Evolutionary conservation across 2,888 invertebrate species (phyloP), one percentile per base, ranked within the genome.

Genomic region (Kryphioiulus occultus): DNA sequence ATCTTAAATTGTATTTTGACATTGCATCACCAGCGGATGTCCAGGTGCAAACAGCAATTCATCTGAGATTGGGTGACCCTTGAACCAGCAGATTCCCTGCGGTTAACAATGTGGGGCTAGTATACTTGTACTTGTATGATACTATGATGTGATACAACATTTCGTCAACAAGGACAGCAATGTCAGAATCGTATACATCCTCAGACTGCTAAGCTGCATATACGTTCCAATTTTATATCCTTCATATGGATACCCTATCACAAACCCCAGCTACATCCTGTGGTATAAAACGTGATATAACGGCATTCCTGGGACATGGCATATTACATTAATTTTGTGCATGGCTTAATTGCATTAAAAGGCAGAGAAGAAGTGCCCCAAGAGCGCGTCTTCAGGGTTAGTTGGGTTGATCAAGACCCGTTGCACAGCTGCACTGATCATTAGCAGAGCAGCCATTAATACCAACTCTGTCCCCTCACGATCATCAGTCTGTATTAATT

Each of bases 401-500:
- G 22, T 68, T 68, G 68, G 68, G 68, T 68, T 68, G 84, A 35
- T 84, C 35, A 84, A n/a, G 84, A 39, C 15, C 84, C 84, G 32
- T 84, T 84, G 84, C 84, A 84, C 84, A 84, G 84, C 84, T 84
- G 84, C 35, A 42, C 22, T 19, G 42, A 42, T 42, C 84, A 84
- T 84, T 84, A 84, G 84, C 42, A 15, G 84, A 84, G 84, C 84
- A 84, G 35, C 42, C 42, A 42, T 42, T 84, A 84, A 35, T 39
- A 84, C 35, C 22, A n/a, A 22, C 84, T 42, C 32, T 39, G 42
- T 39, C 84, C 35, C 84, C 84, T 42, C 84, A 39, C n/a, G 35
- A 84, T 84, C 35, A 84, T 84, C 84, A 84, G 17, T 84, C 84
- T 84, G 84, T 84, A 84, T 84, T 84, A 84, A 84, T 84, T 84